Conservation (phyloP, 1,140 invertebrate species). For the Drosophila melanica region DNA sequence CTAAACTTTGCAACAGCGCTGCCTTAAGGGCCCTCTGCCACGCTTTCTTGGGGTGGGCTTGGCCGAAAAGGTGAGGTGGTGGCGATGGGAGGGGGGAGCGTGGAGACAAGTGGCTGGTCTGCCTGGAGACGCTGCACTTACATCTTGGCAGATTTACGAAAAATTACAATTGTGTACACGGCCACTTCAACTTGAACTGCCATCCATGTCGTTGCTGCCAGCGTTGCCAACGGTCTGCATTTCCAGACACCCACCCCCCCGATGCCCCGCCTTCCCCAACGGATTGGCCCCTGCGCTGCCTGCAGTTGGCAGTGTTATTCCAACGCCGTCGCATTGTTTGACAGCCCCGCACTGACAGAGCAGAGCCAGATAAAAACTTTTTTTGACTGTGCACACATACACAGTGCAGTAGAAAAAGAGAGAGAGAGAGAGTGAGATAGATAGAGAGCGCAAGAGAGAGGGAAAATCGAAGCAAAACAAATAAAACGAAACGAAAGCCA, state of each 20-base stretch:
- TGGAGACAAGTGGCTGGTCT: no score
- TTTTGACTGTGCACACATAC: constrained; percentile 26
- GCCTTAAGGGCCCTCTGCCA: constrained; percentile 39
- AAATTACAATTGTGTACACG: constrained; percentile 77
- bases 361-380: constrained; percentile 50
- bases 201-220: constrained; percentile 39
- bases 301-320: constrained; percentile 77
- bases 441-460: constrained; percentile 4
- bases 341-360: constrained; percentile 44
- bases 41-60: not conserved
- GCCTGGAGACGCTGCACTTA: constrained; percentile 27
- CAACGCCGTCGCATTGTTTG: constrained; percentile 74
- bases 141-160: constrained; percentile 64
- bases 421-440: not conserved
- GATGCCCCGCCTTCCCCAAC: not conserved
- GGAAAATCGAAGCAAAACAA: constrained; percentile 38
- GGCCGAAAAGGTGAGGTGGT: not conserved
- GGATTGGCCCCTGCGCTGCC: constrained; percentile 10
- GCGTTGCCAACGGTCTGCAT: constrained; percentile 28
- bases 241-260: not conserved
- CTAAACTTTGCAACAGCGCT: constrained; percentile 52
- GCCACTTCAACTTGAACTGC: constrained; percentile 74
- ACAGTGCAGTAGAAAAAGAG: not conserved
- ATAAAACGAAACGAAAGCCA: constrained; percentile 45
- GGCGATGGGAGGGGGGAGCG: no score